Conservation (phyloP, 2,113 vertebrate genomes). For the Dendropsophus ebraccatus region DNA sequence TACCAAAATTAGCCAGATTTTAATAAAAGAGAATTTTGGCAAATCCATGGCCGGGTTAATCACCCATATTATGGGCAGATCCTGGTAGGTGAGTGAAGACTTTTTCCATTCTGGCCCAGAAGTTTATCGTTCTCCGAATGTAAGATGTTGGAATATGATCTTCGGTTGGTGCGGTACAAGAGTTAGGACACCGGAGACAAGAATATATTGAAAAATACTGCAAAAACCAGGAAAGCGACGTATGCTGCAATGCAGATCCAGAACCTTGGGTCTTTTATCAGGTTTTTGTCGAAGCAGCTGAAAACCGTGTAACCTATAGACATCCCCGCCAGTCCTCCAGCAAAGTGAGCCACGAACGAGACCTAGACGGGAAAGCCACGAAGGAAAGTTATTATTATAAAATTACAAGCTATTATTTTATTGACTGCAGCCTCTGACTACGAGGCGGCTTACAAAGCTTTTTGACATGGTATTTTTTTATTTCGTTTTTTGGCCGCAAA, state of each 20-base stretch:
- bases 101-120: background rate
- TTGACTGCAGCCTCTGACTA: background rate
- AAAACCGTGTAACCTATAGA: slow-evolving; percentile 90
- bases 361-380: slow-evolving; percentile 71
- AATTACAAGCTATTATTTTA: background rate
- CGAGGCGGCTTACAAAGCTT: too few species aligned
- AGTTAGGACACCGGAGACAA: slow-evolving; percentile 76
- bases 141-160: background rate
- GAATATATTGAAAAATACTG: slow-evolving; percentile 86
- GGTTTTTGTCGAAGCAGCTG: slow-evolving; percentile 80
- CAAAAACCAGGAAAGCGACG: slow-evolving; percentile 76
- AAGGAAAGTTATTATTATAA: background rate
- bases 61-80: too few species aligned
- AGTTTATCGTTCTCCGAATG: background rate
- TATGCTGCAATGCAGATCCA: slow-evolving; percentile 85
- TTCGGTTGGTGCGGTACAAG: background rate
- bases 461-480: background rate
- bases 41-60: too few species aligned
- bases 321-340: slow-evolving; percentile 87
- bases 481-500: background rate
- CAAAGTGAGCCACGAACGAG: slow-evolving; percentile 90
- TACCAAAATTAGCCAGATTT: too few species aligned
- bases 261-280: slow-evolving; percentile 86
- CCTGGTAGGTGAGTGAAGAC: background rate
- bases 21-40: too few species aligned